These are phyloP conservation scores for Lepeophtheirus salmonis DNA, from an alignment of 1,140 invertebrate species.

Conservation along the genomic window DNA sequence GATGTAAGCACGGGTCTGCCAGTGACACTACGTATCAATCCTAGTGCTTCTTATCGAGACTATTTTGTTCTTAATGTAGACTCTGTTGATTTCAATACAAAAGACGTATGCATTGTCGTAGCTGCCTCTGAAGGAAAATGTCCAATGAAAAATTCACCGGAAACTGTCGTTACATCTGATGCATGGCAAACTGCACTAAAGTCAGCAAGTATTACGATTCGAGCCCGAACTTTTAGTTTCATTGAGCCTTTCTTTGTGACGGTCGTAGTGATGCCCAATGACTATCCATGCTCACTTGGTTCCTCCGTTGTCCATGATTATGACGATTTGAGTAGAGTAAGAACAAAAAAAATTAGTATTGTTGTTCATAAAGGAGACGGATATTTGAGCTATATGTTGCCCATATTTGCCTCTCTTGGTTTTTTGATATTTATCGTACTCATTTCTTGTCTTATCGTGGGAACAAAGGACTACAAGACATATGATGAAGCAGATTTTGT, in stretches of 20 bases:
- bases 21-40: not conserved
- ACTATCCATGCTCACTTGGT: not conserved
- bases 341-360: not conserved
- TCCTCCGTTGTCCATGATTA: not conserved
- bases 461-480: not conserved
- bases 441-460: not conserved
- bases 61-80: slow-evolving; percentile 1
- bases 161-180: not conserved
- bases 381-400: not conserved
- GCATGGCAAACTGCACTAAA: slow-evolving; percentile 1
- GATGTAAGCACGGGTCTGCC: not conserved
- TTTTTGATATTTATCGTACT: not conserved
- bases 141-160: not conserved
- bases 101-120: slow-evolving; percentile 13
- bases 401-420: not conserved
- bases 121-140: not conserved
- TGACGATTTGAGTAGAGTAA: not conserved
- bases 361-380: not conserved
- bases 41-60: not conserved
- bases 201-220: slow-evolving; percentile 3
- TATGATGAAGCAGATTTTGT: not conserved
- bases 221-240: not conserved
- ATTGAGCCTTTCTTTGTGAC: slow-evolving; percentile 4
- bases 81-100: not conserved
- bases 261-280: not conserved